Evolutionary conservation across 2,888 invertebrate species (phyloP), one percentile per base, ranked within the genome.

Genomic region (Tetrapedia diversipes): DNA sequence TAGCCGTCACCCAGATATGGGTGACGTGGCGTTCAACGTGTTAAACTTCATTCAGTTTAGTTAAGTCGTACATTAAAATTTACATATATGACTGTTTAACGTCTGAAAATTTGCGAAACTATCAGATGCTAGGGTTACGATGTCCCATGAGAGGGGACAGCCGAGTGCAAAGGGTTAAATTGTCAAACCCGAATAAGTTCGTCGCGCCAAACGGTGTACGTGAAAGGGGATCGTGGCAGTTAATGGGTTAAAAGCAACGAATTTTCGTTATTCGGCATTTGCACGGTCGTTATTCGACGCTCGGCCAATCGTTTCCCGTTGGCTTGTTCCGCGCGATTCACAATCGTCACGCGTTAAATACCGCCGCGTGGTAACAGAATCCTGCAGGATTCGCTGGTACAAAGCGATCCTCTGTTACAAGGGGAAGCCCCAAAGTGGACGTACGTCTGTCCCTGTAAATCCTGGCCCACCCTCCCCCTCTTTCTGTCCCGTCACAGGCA

Each of bases 321-420:
- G n/a, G n/a, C 6, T 27, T 39, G 4, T 8, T 32, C 1, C 22
- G 10, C 24, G 4, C 19, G 22, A 37, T 60, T 22, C 47, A 24
- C 8, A 29, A 32, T 60, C 11, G 22, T 59, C 32, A 43, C 6
- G 16, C 16, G 37, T 67, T 53, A 60, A 66, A 64, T 49, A 37
- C 29, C 22, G n/a, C n/a, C 29, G 37, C 34, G 6, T 16, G 14
- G 22, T 63, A 56, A 24, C 47, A 63, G 57, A 74, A 66, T 77
- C 72, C 68, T 71, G 51, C 27, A 41, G 71, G 60, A 74, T 66
- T 56, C 54, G 10, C 24, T 11, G 3, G 49, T 64, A 71, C 63
- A 75, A 81, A 75, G 69, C 63, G 63, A n/a, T 67, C 41, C 70
- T 32, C 61, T 77, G 73, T 72, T 71, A 32, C 43, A 29, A 6